Base-by-base conservation (phyloP, 2,888 invertebrate species). In the Tenthredo livida region DNA sequence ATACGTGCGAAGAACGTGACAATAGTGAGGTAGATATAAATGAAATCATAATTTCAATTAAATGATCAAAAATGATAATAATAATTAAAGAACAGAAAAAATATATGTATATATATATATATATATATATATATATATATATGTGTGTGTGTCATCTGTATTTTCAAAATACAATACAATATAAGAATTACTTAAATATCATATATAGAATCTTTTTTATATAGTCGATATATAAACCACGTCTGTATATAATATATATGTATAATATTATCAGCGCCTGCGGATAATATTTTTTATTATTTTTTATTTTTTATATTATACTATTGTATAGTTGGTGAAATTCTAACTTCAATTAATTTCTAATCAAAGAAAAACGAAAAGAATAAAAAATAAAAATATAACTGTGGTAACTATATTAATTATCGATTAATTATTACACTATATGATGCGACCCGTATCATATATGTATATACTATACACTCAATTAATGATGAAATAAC, bases 31-130 rank as follows among this genome's bases (percentile, higher is more conserved):
- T 61, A 25, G 61, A 21, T 61, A 61, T 29, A 2, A 61, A 61
- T 86, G 85, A 70, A 70, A 70, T 9, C 33, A 37, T 87, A 86
- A 85, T 43, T 40, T 58, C 37, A 7, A 37, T 5, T 21, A 29
- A 61, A 33, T 15, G 15, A 29, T 54, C 12, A 67, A 67, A 15
- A 21, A 67, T 61, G 37, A 65, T 58, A 82, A 65, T 50, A n/a
- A n/a, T 61, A 25, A 61, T 10, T 6, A 61, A 61, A 61, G n/a
- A 61, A 61, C 25, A 61, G 0, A 10, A 15, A 61, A 25, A 61
- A 40, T 40, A 40, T n/a, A n/a, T n/a, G n/a, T n/a, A n/a, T n/a
- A n/a, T n/a, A n/a, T n/a, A n/a, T n/a, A n/a, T n/a, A n/a, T n/a
- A n/a, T 15, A 47, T 47, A 12, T 47, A 47, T 47, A 47, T 47